Conservation (phyloP, 2,113 vertebrate genomes). For the Psittacula cyanocephala region DNA sequence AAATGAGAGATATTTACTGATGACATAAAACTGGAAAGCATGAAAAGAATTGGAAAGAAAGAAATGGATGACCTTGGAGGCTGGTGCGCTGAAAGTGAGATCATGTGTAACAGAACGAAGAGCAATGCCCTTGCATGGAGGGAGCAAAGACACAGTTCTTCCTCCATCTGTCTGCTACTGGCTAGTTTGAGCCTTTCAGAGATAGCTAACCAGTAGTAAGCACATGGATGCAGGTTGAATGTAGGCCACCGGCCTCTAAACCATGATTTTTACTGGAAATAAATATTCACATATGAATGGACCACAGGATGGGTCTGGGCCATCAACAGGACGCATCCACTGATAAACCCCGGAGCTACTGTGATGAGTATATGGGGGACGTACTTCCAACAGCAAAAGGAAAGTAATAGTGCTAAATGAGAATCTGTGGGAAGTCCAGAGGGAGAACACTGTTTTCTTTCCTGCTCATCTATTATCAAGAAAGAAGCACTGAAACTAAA, state of each 20-base stretch:
- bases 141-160: not conserved
- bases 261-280: not conserved
- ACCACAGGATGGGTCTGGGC: not conserved
- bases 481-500: not conserved
- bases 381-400: not conserved
- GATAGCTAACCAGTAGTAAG: not conserved
- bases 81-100: not conserved
- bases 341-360: not conserved
- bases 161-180: not conserved
- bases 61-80: not conserved
- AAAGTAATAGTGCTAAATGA: not conserved
- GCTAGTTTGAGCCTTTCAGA: not conserved
- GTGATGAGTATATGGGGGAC: not conserved
- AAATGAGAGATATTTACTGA: constrained; percentile 21
- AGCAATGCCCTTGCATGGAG: not conserved
- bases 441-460: not conserved
- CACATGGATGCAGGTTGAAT: not conserved
- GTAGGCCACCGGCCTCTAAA: not conserved
- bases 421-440: not conserved
- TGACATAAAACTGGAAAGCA: constrained; percentile 11
- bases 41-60: constrained; percentile 8
- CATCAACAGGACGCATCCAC: not conserved
- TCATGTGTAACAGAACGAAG: not conserved
- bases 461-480: not conserved
- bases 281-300: not conserved